These are phyloP conservation scores for Stichodactyla helianthus DNA, from an alignment of 64 coral and sea anemone species.

Conservation along the genomic window DNA sequence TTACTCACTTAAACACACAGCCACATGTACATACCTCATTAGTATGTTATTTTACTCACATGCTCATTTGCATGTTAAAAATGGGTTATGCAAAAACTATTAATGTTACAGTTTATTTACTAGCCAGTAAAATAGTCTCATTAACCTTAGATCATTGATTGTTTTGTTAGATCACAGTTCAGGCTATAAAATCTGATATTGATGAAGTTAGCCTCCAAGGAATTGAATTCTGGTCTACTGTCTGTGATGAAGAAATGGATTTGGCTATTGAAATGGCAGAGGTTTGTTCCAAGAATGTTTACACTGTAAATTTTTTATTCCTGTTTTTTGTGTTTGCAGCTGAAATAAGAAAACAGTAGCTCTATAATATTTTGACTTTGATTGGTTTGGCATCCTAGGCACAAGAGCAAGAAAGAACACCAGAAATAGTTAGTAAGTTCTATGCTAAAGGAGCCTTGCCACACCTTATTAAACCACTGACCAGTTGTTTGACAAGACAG, in stretches of 20 bases:
- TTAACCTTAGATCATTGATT: neutral
- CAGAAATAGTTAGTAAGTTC: conserved; percentile 73
- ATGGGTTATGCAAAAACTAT: too few relatives aligned
- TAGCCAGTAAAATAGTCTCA: neutral
- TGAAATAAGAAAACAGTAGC: neutral
- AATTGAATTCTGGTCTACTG: conserved; percentile 96
- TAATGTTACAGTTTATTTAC: too few relatives aligned
- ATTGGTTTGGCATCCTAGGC: conserved; percentile 41
- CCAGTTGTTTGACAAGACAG: conserved; percentile 73
- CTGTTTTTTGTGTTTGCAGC: neutral
- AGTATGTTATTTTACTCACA: too few relatives aligned
- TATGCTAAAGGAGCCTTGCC: conserved; percentile 93
- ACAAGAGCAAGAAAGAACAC: conserved; percentile 51
- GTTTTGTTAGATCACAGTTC: conserved; percentile 68
- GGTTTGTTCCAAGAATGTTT: conserved; percentile 13
- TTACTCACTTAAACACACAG: too few relatives aligned
- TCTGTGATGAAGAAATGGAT: conserved; percentile 99
- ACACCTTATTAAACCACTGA: conserved; percentile 60
- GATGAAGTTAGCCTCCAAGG: conserved; percentile 85
- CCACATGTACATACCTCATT: too few relatives aligned
- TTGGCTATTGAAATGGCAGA: conserved; percentile 92
- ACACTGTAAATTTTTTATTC: too few relatives aligned
- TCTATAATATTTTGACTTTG: neutral
- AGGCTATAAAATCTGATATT: conserved; percentile 76
- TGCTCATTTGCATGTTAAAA: too few relatives aligned